These are phyloP conservation scores for Champsocephalus gunnari DNA, from an alignment of 2,797 vertebrate species.

Conservation along the genomic window DNA sequence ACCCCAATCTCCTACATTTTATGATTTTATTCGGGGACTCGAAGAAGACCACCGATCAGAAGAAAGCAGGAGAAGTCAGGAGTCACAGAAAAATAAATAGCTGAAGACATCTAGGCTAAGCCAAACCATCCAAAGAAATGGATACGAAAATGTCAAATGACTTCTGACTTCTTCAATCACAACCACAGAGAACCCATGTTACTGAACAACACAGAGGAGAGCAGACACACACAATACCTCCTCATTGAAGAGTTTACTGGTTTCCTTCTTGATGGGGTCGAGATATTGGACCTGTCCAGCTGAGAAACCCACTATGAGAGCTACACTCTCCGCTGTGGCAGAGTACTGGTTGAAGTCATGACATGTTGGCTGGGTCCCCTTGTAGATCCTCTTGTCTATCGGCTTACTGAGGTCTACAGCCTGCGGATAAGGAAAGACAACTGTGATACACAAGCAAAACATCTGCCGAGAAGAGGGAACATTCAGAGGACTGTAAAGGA, in stretches of 20 bases:
- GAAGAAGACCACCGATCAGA: slow-evolving; percentile 32
- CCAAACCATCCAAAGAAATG: slow-evolving; percentile 8
- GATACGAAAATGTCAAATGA: neutral
- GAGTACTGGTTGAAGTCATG: slow-evolving; percentile 95
- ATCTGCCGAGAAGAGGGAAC: too few relatives aligned
- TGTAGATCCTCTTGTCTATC: slow-evolving; percentile 94
- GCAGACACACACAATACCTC: slow-evolving; percentile 80
- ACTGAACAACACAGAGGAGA: neutral
- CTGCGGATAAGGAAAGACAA: slow-evolving; percentile 69
- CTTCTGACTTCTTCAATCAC: neutral
- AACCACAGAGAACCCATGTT: neutral
- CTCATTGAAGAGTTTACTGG: slow-evolving; percentile 94
- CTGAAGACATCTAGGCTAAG: neutral
- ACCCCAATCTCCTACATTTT: slow-evolving; percentile 21
- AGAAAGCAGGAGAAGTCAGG: slow-evolving; percentile 2
- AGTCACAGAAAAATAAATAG: slow-evolving; percentile 8
- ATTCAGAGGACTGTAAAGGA: neutral
- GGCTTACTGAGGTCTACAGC: slow-evolving; percentile 93
- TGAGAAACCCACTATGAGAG: slow-evolving; percentile 92
- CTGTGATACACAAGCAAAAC: slow-evolving; percentile 2
- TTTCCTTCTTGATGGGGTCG: slow-evolving; percentile 93
- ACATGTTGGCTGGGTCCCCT: slow-evolving; percentile 93
- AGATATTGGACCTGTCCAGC: slow-evolving; percentile 93
- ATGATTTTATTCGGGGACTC: slow-evolving; percentile 40
- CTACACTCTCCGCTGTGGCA: slow-evolving; percentile 89